Conservation (phyloP, 2,797 vertebrate species). For the Channa striata region DNA sequence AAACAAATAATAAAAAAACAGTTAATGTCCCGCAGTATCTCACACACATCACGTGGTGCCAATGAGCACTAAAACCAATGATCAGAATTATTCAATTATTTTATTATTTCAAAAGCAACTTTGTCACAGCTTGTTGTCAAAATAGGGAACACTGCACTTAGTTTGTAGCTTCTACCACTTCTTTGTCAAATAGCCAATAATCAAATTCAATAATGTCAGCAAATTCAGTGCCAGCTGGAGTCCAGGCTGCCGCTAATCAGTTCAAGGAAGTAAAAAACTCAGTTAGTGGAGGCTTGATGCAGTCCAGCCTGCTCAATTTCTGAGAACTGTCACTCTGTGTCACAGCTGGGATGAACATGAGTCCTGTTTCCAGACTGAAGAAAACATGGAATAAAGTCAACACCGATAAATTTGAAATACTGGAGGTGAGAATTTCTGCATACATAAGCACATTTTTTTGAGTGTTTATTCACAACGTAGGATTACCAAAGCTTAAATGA, state of each 20-base stretch:
- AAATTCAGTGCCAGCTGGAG: constrained; percentile 31
- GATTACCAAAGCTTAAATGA: background rate
- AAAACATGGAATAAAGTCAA: constrained; percentile 98
- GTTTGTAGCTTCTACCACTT: background rate
- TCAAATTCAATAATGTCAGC: constrained; percentile 15
- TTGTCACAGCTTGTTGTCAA: constrained; percentile 1
- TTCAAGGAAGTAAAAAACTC: constrained; percentile 29
- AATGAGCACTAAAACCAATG: too few species aligned
- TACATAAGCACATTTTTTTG: too few species aligned
- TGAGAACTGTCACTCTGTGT: constrained; percentile 14
- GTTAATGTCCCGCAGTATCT: background rate
- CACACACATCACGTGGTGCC: background rate
- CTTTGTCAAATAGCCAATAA: constrained; percentile 4
- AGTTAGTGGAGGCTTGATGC: constrained; percentile 26
- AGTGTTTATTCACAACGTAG: background rate
- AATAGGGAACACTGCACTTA: background rate
- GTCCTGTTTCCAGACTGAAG: constrained; percentile 93
- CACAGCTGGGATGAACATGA: constrained; percentile 97
- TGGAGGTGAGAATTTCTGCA: constrained; percentile 87
- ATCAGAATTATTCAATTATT: background rate
- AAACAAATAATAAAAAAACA: background rate
- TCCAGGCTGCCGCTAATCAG: constrained; percentile 9
- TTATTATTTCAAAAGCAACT: background rate
- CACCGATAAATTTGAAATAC: constrained; percentile 95
- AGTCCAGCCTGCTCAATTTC: constrained; percentile 17